phyloP scores from a whole-genome alignment of 2,797 vertebrate species.

The Melanotaenia pygmaea region DNA sequence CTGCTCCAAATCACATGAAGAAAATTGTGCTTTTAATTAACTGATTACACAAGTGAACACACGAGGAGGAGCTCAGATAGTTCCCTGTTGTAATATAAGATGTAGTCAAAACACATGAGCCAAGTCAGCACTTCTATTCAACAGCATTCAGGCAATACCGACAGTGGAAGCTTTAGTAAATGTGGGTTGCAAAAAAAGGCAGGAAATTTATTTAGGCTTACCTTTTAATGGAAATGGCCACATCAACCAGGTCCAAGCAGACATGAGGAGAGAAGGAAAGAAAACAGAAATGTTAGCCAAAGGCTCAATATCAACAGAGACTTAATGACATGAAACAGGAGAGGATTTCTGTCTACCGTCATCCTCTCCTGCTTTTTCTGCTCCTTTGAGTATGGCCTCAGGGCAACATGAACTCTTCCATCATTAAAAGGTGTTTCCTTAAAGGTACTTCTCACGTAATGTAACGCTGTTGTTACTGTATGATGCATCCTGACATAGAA shows the following conservation, averaged over 20 bases:
- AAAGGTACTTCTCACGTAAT: slow-evolving; percentile 28
- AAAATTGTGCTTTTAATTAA: slow-evolving; percentile 9
- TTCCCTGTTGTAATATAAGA: background rate
- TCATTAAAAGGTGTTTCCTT: slow-evolving; percentile 29
- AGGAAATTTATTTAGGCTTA: slow-evolving; percentile 48
- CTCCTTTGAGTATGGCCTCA: slow-evolving; percentile 12
- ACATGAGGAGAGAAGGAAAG: slow-evolving; percentile 63
- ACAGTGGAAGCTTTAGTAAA: slow-evolving; percentile 5
- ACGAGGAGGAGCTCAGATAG: background rate
- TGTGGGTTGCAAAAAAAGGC: slow-evolving; percentile 5
- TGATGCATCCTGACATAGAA: slow-evolving; percentile 47
- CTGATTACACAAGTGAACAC: slow-evolving; percentile 2
- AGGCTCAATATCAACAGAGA: slow-evolving; percentile 32
- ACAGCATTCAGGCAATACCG: slow-evolving; percentile 2
- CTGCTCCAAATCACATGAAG: slow-evolving; percentile 7
- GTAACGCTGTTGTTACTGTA: slow-evolving; percentile 7
- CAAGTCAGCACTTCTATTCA: slow-evolving; percentile 3
- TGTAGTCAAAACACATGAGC: background rate
- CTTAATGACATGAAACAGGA: slow-evolving; percentile 28
- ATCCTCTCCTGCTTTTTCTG: slow-evolving; percentile 4
- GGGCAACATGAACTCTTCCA: slow-evolving; percentile 38
- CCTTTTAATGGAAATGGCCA: slow-evolving; percentile 56
- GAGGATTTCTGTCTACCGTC: slow-evolving; percentile 21
- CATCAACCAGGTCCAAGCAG: slow-evolving; percentile 30
- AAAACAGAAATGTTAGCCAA: slow-evolving; percentile 53